Evolutionary conservation across 1,140 invertebrate species (phyloP), one percentile per base, ranked within the genome.

Genomic region (Conopomorpha cramerella): DNA sequence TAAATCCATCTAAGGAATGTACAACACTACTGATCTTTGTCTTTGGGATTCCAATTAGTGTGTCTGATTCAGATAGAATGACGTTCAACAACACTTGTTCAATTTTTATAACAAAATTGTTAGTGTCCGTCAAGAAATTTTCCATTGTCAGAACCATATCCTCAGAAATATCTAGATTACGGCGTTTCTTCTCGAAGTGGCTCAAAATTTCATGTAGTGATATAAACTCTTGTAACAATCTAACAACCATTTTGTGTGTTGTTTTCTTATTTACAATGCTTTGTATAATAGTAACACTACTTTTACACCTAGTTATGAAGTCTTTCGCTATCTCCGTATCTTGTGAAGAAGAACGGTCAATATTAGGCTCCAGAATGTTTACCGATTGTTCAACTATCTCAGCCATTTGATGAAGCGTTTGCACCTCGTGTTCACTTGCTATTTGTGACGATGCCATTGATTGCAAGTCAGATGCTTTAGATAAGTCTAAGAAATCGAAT

Each of bases 161-260:
- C n/a, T n/a, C n/a, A n/a, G n/a, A n/a, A n/a, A n/a, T n/a, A n/a
- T n/a, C n/a, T n/a, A n/a, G n/a, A n/a, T n/a, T n/a, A n/a, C n/a
- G n/a, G n/a, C n/a, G n/a, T n/a, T n/a, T n/a, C n/a, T n/a, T n/a
- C n/a, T n/a, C n/a, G n/a, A n/a, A n/a, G n/a, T n/a, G n/a, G n/a
- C n/a, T n/a, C n/a, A n/a, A n/a, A 27, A 31, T 30, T 29, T 49
- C 44, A 12, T 46, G 13, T 29, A 40, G 28, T 10, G 10, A 31
- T 16, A 36, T 26, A 19, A 52, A 35, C 12, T 43, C 36, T 28
- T 45, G 41, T 13, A 53, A 27, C 27, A 70, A 43, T 38, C 64
- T 46, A 30, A 70, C 60, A 8, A 60, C 41, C 47, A 51, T 55
- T 39, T 68, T 68, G 25, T 55, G 55, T 31, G 38, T 64, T 16